A percentile compares a stretch with the other conserved stretches of the same genome.
These are phyloP conservation scores for Acrobasis consociella DNA, from an alignment of 2,888 invertebrate genomes.

Conservation along the genomic window DNA sequence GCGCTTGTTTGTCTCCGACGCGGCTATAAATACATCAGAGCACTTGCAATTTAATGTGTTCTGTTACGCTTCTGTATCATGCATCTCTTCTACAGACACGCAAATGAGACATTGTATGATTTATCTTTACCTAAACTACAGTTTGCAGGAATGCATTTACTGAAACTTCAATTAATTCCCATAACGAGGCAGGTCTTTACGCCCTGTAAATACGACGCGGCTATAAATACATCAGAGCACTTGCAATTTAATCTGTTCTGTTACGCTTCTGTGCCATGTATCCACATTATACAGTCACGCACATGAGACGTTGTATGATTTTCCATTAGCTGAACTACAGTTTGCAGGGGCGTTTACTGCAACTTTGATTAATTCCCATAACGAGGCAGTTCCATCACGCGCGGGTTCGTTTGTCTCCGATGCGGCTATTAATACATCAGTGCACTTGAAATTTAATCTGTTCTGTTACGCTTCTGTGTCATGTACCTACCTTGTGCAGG, in stretches of 20 bases:
- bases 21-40: conserved; percentile 82
- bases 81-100: too few species aligned
- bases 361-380: conserved; percentile 82
- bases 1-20: conserved; percentile 79
- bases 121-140: too few species aligned
- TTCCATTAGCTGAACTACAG: too few species aligned
- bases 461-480: conserved; percentile 69
- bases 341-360: conserved; percentile 75
- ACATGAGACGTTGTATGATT: too few species aligned
- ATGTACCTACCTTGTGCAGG: conserved; percentile 47
- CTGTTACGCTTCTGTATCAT: conserved; percentile 67
- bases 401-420: conserved; percentile 79
- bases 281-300: too few species aligned
- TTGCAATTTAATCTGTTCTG: conserved; percentile 80
- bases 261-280: too few species aligned
- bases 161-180: conserved; percentile 81
- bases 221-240: conserved; percentile 82
- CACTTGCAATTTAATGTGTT: conserved; percentile 81
- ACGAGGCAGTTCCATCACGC: conserved; percentile 81
- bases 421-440: conserved; percentile 81
- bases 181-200: conserved; percentile 82
- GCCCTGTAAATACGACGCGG: conserved; percentile 77
- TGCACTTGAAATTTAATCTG: conserved; percentile 81
- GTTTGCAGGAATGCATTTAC: conserved; percentile 69
- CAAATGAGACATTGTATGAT: too few species aligned